These are phyloP conservation scores for Diadromus collaris DNA, from an alignment of 2,888 invertebrate genomes.

Conservation along the genomic window DNA sequence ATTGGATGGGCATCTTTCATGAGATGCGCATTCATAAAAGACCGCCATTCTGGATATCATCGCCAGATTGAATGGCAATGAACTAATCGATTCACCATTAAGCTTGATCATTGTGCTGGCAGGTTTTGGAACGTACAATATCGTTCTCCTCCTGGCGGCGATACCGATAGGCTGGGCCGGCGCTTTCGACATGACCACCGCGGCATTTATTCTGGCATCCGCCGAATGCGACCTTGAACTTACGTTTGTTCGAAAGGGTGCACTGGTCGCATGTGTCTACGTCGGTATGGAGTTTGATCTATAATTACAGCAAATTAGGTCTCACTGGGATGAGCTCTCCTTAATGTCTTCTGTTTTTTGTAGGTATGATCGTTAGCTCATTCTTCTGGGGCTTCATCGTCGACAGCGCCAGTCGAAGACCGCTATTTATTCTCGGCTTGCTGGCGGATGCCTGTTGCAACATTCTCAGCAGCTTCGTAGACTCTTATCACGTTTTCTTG, in stretches of 20 bases:
- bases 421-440: slow-evolving; percentile 86
- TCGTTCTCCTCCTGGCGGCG: slow-evolving; percentile 82
- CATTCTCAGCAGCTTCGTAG: slow-evolving; percentile 84
- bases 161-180: slow-evolving; percentile 86
- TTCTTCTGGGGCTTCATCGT: slow-evolving; percentile 90
- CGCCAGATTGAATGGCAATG: neutral
- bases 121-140: slow-evolving; percentile 87
- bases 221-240: slow-evolving; percentile 89
- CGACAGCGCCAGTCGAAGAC: slow-evolving; percentile 86
- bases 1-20: neutral
- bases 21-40: neutral
- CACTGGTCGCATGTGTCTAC: slow-evolving; percentile 87
- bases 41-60: neutral
- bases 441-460: slow-evolving; percentile 85
- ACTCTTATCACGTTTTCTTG: slow-evolving; percentile 85
- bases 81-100: neutral
- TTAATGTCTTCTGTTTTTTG: slow-evolving; percentile 15
- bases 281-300: slow-evolving; percentile 81
- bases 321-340: neutral
- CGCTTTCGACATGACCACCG: slow-evolving; percentile 87
- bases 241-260: slow-evolving; percentile 86
- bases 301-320: neutral
- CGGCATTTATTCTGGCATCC: slow-evolving; percentile 88
- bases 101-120: neutral
- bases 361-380: slow-evolving; percentile 89